Evolutionary conservation across 1,140 invertebrate genomes (phyloP).

Genomic region (Mya arenaria): DNA sequence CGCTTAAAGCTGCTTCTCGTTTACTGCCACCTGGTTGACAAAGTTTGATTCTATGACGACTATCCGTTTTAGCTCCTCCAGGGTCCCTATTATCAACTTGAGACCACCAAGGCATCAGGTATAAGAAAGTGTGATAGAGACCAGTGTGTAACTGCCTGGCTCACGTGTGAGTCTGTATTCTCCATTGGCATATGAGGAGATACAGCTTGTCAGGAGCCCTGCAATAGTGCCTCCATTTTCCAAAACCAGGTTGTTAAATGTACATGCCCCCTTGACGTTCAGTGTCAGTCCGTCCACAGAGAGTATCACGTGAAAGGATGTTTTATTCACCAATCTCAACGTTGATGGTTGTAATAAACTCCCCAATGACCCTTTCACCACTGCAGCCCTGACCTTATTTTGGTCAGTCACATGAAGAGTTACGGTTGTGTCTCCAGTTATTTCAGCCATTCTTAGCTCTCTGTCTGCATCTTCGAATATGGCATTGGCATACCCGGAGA

Average conservation of each 20-base stretch:
- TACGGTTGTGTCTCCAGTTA: conserved; percentile 66
- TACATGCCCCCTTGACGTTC: conserved; percentile 62
- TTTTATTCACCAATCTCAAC: conserved; percentile 61
- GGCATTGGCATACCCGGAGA: conserved; percentile 64
- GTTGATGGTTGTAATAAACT: conserved; percentile 48
- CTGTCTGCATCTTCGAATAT: conserved; percentile 52
- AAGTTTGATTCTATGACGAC: conserved; percentile 59
- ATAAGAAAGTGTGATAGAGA: conserved; percentile 63
- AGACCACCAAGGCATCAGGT: conserved; percentile 53
- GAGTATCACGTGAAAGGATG: conserved; percentile 61
- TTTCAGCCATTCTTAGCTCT: conserved; percentile 53
- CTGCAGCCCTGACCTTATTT: conserved; percentile 64
- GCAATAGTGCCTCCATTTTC: conserved; percentile 61
- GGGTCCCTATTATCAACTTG: conserved; percentile 55
- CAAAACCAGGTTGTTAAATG: conserved; percentile 66
- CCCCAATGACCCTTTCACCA: conserved; percentile 59
- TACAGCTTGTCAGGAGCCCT: conserved; percentile 64
- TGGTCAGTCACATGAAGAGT: conserved; percentile 59
- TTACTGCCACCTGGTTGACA: conserved; percentile 62
- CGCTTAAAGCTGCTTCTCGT: conserved; percentile 64
- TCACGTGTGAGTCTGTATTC: conserved; percentile 55
- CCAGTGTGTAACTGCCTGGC: conserved; percentile 59
- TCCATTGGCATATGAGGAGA: conserved; percentile 61
- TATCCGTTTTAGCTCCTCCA: conserved; percentile 68
- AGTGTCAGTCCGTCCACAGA: conserved; percentile 61